Evolutionary conservation across 2,113 vertebrate species (phyloP), one percentile per base, ranked within the genome.

Genomic region (Aptenodytes patagonicus): DNA sequence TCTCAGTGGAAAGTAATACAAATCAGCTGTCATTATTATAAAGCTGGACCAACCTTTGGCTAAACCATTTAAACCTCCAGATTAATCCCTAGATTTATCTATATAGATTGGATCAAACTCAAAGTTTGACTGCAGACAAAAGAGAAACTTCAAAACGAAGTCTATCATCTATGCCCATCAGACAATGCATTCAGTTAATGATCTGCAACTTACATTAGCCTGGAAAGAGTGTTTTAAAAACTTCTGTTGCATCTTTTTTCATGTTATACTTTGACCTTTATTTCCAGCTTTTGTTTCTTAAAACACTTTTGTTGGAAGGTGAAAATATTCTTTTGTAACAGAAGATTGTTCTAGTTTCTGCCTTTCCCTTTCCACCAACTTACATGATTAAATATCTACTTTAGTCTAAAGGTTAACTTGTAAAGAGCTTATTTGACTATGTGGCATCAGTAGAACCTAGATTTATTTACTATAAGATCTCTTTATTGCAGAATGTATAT

Each of bases 1-100:
- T 82, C 93, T 87, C 93, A 54, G 78, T 91, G 95, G 94, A 97
- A 94, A 97, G 95, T 89, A 96, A 82, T 70, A 89, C 86, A 85
- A 68, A 94, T 96, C 79, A 95, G 95, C 94, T 87, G 86, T 97
- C 81, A 46, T 77, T 94, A 93, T 95, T 90, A 95, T 95, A 94
- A 97, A 96, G 75, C 84, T 79, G 47, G 71, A 87, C 91, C 81
- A 96, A 94, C 94, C 92, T 96, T 68, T 95, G 91, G 89, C 77
- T 96, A 97, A 96, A 84, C 78, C 86, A 96, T 90, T 96, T 96
- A 97, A 97, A 96, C 88, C 93, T 97, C 52, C 58, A 80, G 97
- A 97, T 96, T 91, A 93, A 96, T 97, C 92, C 89, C 64, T 65
- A 94, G 87, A 84, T 93, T 97, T 96, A 96, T 95, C 90, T 97